Evolutionary conservation across 64 coral and sea anemone genomes (phyloP), one percentile per base, ranked within the genome.

Genomic region (Platygyra sinensis): DNA sequence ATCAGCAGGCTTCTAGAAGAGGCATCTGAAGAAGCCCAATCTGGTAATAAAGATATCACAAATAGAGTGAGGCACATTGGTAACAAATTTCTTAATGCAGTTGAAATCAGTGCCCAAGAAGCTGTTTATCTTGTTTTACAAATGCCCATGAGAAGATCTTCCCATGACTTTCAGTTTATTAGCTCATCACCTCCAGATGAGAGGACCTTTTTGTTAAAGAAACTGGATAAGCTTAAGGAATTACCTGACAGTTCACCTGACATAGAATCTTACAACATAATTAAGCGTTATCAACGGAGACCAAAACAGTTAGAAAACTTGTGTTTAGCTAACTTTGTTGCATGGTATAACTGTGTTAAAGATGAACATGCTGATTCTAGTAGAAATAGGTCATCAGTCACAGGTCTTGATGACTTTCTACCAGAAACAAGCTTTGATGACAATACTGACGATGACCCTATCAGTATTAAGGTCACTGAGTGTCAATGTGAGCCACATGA

Each of bases 121-220:
- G 82, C 82, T 19, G 51, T 87, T 8, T 87, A 87, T 87, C 61
- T 74, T 73, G 85, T 87, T 5, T 62, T 87, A 50, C 65, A 73
- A 57, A 89, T 79, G 75, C 75, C 77, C n/a, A 20, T 80, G 67
- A 89, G 88, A 80, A 79, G 88, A 80, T 46, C 88, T 13, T 72
- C 76, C 20, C 52, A 42, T 62, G 88, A 80, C 12, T 89, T 80
- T 80, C 88, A 89, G 60, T 89, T 89, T 78, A 89, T 89, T 19
- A 88, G 65, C 24, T 50, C 73, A 13, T 89, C 73, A 62, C 30
- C 73, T 77, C 87, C 87, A 71, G 88, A 89, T 63, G 82, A 87
- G 8, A 87, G 85, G 72, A 75, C 67, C 22, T 87, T 87, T n/a
- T 32, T 87, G 20, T 74, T 87, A 57, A 87, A 87, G 51, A 55